These are phyloP conservation scores for Cosmia trapezina DNA, from an alignment of 2,888 invertebrate species.

Conservation along the genomic window DNA sequence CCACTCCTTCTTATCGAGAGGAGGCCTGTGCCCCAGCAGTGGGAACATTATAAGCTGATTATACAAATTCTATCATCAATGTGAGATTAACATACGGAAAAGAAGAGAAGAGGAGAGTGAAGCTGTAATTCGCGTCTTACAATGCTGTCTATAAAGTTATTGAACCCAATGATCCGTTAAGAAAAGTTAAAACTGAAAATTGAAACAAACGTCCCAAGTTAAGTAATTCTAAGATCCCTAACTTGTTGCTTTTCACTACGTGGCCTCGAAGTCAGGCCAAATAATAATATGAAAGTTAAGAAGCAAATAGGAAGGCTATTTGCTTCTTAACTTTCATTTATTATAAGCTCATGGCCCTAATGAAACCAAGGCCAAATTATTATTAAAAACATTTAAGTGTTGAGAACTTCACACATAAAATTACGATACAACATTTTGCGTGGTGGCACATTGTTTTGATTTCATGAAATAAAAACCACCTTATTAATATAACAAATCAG, in stretches of 20 bases:
- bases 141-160: background rate
- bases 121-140: background rate
- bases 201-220: slow-evolving; percentile 12
- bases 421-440: slow-evolving; percentile 28
- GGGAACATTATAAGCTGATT: too few relatives aligned
- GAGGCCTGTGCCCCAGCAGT: too few relatives aligned
- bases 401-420: slow-evolving; percentile 43
- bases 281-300: slow-evolving; percentile 36
- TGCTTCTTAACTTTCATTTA: slow-evolving; percentile 50
- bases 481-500: too few relatives aligned
- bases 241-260: slow-evolving; percentile 50
- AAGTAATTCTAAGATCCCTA: slow-evolving; percentile 17
- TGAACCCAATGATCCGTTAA: background rate
- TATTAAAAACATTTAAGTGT: background rate
- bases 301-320: slow-evolving; percentile 40
- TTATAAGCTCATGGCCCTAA: slow-evolving; percentile 26
- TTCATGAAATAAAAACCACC: background rate
- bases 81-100: background rate
- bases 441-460: slow-evolving; percentile 8
- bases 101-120: background rate
- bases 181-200: background rate
- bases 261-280: slow-evolving; percentile 29
- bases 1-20: too few relatives aligned
- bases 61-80: too few relatives aligned
- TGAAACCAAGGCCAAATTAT: slow-evolving; percentile 23